Evolutionary conservation across 2,113 vertebrate genomes (phyloP), one percentile per base, ranked within the genome.

Genomic region (Anolis sagrei): DNA sequence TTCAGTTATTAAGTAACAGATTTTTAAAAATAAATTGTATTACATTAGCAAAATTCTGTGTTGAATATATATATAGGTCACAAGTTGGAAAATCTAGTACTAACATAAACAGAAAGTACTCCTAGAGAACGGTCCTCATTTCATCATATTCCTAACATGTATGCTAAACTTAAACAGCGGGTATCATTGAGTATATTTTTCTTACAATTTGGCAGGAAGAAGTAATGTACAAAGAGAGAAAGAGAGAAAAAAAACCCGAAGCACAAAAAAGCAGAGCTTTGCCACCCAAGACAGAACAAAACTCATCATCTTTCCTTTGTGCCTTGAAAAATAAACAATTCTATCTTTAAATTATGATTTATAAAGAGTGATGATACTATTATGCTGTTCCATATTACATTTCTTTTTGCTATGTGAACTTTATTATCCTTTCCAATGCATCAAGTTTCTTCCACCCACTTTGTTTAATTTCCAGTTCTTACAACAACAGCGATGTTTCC

Each of bases 391-490:
- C 21, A 39, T 39, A 39, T 62, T 29, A 1, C 64, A 44, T 79
- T 62, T 83, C 29, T 78, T 62, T 76, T 32, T 69, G 8, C 21
- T 39, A 76, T 62, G n/a, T 78, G 69, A 32, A 64, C 78, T 44
- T 44, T 73, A 73, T 64, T 61, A 62, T 77, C 23, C 86, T 86
- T 58, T 79, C 62, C 61, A 86, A 74, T 81, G 81, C 84, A 29
- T 93, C 92, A 92, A 91, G 89, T 86, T 86, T 79, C 69, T 92
- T 88, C 89, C 91, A 82, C 94, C 92, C 93, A 94, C 92, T 39
- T 93, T 76, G 83, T 79, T 51, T 89, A 93, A 92, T 93, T 94
- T 95, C 39, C 85, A 86, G 81, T 49, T 82, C 89, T 90, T 93
- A 79, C 81, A 90, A 91, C 81, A 91, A 94, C 90, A 94, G 90